These are phyloP conservation scores for Agrypnus murinus DNA, from an alignment of 2,888 invertebrate genomes.

Conservation along the genomic window DNA sequence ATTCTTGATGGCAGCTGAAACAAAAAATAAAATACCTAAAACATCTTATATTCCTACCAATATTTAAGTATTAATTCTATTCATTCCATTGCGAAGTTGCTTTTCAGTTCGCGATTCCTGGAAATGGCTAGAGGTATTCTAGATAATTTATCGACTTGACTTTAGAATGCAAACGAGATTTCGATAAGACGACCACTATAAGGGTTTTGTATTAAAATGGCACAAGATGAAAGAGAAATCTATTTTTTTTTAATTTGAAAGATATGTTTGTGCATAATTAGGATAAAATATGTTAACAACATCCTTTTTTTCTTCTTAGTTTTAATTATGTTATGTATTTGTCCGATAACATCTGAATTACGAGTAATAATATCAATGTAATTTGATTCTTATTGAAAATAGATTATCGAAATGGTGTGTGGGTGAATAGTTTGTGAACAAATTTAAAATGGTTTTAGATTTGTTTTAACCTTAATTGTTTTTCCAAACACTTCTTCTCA, in stretches of 20 bases:
- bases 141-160: conserved; percentile 43
- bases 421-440: too few species aligned
- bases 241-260: conserved; percentile 1
- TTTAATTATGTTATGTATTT: conserved; percentile 1
- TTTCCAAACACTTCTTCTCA: too few species aligned
- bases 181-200: conserved; percentile 31
- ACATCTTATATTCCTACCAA: conserved; percentile 2
- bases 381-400: background rate
- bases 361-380: background rate
- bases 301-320: too few species aligned
- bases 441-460: too few species aligned
- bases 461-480: too few species aligned
- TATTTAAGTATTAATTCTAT: conserved; percentile 16
- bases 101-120: conserved; percentile 36
- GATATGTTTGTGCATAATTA: conserved; percentile 27
- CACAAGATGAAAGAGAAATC: conserved; percentile 8
- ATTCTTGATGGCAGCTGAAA: too few species aligned
- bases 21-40: background rate
- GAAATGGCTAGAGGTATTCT: conserved; percentile 22
- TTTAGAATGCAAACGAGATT: conserved; percentile 44
- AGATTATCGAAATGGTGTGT: too few species aligned
- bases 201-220: conserved; percentile 31
- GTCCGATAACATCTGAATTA: background rate
- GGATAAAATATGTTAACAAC: conserved; percentile 11
- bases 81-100: conserved; percentile 18